These are phyloP conservation scores for Eclectus roratus DNA, from an alignment of 2,113 vertebrate genomes.

Conservation along the genomic window DNA sequence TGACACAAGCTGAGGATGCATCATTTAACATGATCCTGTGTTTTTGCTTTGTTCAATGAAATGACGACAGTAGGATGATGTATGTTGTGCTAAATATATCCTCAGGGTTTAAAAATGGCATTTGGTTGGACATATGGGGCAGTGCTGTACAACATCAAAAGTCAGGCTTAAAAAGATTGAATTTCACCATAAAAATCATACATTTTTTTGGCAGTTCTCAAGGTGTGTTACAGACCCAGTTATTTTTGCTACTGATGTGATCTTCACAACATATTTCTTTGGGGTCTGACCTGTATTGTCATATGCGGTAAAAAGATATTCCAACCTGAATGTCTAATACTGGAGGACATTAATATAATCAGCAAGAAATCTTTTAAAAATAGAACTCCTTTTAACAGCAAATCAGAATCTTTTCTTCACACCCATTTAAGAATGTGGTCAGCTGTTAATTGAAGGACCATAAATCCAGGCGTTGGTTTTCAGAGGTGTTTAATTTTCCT, in stretches of 20 bases:
- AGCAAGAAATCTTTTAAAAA: background rate
- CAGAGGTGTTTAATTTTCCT: background rate
- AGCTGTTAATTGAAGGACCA: background rate
- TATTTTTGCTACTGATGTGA: background rate
- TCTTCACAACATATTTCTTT: background rate
- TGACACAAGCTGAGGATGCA: slow-evolving; percentile 17
- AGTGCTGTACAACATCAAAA: background rate
- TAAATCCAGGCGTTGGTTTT: background rate
- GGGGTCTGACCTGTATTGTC: background rate
- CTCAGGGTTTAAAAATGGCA: slow-evolving; percentile 56
- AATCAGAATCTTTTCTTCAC: background rate
- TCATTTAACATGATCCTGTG: slow-evolving; percentile 28
- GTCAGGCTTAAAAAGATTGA: background rate
- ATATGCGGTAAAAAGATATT: background rate
- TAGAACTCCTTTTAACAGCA: background rate
- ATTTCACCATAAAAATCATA: background rate
- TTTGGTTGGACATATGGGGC: slow-evolving; percentile 54
- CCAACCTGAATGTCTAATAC: background rate
- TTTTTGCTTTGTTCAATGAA: slow-evolving; percentile 33
- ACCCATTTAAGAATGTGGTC: background rate
- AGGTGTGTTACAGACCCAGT: background rate
- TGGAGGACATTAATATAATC: background rate
- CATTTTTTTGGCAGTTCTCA: slow-evolving; percentile 3
- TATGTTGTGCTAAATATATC: slow-evolving; percentile 55
- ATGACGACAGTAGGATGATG: slow-evolving; percentile 53